Evolutionary conservation across 37 sponge, comb jelly and placozoan species (phyloP).

Genomic region (Hexactinellida sp.): DNA sequence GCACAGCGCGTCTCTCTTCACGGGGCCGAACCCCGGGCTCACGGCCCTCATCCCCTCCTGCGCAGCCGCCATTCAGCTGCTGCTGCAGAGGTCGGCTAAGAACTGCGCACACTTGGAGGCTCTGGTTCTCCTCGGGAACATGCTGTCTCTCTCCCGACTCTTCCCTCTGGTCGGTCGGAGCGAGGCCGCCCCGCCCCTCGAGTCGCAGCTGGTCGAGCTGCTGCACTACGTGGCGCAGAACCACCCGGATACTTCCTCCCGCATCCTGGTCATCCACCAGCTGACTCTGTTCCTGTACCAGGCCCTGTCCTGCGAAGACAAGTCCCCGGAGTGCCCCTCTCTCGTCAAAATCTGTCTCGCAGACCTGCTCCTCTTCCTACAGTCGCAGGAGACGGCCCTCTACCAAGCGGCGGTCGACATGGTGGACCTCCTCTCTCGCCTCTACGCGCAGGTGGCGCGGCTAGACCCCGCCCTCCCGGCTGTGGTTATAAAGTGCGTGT

Average conservation of each 20-base stretch:
- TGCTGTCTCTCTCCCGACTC: neutral
- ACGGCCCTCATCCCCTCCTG: neutral
- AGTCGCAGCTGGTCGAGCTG: neutral
- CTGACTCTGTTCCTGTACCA: neutral
- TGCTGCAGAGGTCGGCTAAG: neutral
- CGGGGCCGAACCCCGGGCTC: neutral
- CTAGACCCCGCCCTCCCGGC: constrained; percentile 15
- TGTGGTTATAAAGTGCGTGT: neutral
- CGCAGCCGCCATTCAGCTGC: neutral
- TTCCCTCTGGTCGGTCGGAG: neutral
- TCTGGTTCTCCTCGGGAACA: neutral
- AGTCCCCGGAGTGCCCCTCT: neutral
- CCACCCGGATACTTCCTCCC: neutral
- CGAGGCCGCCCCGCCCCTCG: neutral
- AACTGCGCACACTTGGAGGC: neutral
- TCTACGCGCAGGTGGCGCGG: constrained; percentile 24
- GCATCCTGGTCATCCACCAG: neutral
- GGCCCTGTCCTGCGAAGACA: neutral
- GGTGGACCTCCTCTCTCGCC: constrained; percentile 36
- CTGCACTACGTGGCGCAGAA: constrained; percentile 14
- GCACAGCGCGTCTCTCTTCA: neutral
- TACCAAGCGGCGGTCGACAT: constrained; percentile 58
- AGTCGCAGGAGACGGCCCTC: neutral
- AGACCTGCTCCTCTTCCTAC: neutral
- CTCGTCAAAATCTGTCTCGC: neutral